These are phyloP conservation scores for Drosophila cardini DNA, from an alignment of 1,140 invertebrate species.

Conservation along the genomic window DNA sequence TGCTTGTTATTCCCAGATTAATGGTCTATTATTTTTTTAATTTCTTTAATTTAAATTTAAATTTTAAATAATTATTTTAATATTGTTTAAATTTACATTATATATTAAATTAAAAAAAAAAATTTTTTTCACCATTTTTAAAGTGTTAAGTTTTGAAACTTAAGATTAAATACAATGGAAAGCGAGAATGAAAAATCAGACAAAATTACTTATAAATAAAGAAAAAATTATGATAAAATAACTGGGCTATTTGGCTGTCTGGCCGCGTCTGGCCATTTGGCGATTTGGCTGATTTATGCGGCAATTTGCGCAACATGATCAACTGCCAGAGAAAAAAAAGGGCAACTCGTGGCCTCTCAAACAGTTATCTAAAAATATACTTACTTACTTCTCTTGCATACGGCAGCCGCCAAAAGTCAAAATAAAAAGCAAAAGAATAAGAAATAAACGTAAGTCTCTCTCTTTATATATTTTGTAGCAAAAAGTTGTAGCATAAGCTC, in stretches of 20 bases:
- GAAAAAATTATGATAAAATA: slow-evolving; percentile 57
- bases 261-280: slow-evolving; percentile 54
- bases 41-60: slow-evolving; percentile 39
- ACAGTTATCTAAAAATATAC: slow-evolving; percentile 28
- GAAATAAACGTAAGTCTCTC: slow-evolving; percentile 5
- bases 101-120: too few species aligned
- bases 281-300: slow-evolving; percentile 69
- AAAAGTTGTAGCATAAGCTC: slow-evolving; percentile 62
- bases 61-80: too few species aligned
- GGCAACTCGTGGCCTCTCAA: slow-evolving; percentile 11
- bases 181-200: slow-evolving; percentile 42
- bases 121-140: too few species aligned
- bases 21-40: too few species aligned
- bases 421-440: background rate
- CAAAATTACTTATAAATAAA: slow-evolving; percentile 37
- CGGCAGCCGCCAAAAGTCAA: background rate
- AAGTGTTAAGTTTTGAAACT: slow-evolving; percentile 11
- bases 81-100: too few species aligned
- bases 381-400: background rate
- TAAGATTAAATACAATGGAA: background rate
- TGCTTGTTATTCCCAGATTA: too few species aligned
- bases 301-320: slow-evolving; percentile 74
- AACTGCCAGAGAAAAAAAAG: slow-evolving; percentile 27
- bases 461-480: slow-evolving; percentile 22
- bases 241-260: slow-evolving; percentile 36